A percentile compares a stretch with the other conserved stretches of the same genome.
Conservation (phyloP, 30 jellyfish, hydroid and myxozoan genomes). For the Hydra vulgaris region DNA sequence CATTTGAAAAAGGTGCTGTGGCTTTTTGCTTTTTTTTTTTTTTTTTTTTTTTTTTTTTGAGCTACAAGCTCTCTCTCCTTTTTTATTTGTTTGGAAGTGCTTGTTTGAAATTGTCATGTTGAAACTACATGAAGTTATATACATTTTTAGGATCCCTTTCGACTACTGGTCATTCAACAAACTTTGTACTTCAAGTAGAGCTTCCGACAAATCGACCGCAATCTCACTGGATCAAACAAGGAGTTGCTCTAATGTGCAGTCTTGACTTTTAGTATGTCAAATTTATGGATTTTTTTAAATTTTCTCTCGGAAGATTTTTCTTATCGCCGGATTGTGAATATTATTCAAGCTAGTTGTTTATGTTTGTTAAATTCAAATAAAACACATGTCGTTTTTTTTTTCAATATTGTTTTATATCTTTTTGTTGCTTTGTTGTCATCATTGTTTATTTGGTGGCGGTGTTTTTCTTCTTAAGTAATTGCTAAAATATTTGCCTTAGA, state of each 20-base stretch:
- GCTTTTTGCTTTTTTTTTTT: too few relatives aligned
- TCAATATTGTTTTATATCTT: too few relatives aligned
- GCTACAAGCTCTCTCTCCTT: too few relatives aligned
- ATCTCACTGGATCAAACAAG: slow-evolving; percentile 72
- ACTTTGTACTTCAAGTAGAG: slow-evolving; percentile 60
- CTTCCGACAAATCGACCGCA: slow-evolving; percentile 56
- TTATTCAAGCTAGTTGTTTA: slow-evolving; percentile 12
- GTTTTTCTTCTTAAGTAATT: neutral
- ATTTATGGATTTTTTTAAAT: too few relatives aligned
- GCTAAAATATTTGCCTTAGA: neutral
- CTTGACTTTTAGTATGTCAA: slow-evolving; percentile 38
- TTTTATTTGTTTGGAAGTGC: too few relatives aligned
- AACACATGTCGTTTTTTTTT: neutral
- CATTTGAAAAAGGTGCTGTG: neutral
- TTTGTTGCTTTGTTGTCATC: neutral
- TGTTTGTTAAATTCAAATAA: neutral
- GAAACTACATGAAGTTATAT: too few relatives aligned
- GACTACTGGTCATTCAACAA: slow-evolving; percentile 88
- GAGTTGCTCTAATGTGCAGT: slow-evolving; percentile 87
- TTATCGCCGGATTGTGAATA: too few relatives aligned
- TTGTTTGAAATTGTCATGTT: too few relatives aligned
- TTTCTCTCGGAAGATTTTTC: too few relatives aligned
- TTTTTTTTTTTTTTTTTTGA: too few relatives aligned
- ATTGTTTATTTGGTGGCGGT: neutral
- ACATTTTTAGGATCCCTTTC: slow-evolving; percentile 65